A percentile compares a stretch with the other conserved stretches of the same genome.
Evolutionary conservation across 2,797 vertebrate species (phyloP).

Genomic region (Sparus aurata): DNA sequence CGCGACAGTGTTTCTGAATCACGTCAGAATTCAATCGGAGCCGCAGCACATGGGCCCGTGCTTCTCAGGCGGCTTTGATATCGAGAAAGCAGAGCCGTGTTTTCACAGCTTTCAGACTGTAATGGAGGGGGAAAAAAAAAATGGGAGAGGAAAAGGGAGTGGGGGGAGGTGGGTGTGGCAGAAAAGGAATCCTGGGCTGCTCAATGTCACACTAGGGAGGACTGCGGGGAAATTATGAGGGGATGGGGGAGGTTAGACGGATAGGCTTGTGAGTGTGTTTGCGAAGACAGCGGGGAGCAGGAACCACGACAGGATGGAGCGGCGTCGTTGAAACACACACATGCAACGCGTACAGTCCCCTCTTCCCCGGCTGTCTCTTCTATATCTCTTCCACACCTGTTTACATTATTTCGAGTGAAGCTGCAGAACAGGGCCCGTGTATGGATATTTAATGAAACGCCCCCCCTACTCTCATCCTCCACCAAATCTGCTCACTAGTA

Average conservation of each 20-base stretch:
- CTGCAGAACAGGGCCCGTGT: conserved; percentile 63
- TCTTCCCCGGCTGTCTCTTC: conserved; percentile 4
- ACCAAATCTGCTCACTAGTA: conserved; percentile 73
- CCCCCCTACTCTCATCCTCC: conserved; percentile 64
- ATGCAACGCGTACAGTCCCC: conserved; percentile 18
- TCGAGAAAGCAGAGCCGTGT: conserved; percentile 63
- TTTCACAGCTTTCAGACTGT: conserved; percentile 75
- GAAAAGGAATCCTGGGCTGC: conserved; percentile 69
- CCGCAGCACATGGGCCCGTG: conserved; percentile 22
- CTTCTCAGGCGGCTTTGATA: conserved; percentile 67
- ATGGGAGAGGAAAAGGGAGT: conserved; percentile 34
- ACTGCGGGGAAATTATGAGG: conserved; percentile 45
- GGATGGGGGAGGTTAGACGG: conserved; percentile 61
- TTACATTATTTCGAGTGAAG: conserved; percentile 58
- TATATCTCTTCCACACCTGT: conserved; percentile 41
- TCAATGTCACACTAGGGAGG: conserved; percentile 77
- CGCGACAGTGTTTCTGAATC: conserved; percentile 56
- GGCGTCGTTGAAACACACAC: conserved; percentile 41
- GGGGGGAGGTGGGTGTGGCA: conserved; percentile 63
- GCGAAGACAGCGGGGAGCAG: conserved; percentile 53
- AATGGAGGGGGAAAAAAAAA: conserved; percentile 50
- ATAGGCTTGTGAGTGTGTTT: conserved; percentile 69
- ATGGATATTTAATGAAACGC: conserved; percentile 80
- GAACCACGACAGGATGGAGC: conserved; percentile 71
- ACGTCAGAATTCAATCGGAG: conserved; percentile 45